These are phyloP conservation scores for Neotoma lepida DNA, from an alignment of 2,113 vertebrate species.

Conservation along the genomic window DNA sequence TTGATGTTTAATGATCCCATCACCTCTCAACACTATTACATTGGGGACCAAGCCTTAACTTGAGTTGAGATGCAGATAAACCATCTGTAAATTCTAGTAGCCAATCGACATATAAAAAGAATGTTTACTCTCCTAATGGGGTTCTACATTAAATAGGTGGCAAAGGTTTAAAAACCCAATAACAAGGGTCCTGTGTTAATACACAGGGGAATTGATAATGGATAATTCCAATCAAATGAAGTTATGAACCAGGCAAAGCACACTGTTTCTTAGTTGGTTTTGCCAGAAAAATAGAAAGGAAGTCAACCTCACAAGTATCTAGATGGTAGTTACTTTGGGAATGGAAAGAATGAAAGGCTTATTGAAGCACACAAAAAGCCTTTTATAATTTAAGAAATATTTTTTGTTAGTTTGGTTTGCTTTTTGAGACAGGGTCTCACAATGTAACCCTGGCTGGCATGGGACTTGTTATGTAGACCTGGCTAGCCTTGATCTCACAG, in stretches of 20 bases:
- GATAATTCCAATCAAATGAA: background rate
- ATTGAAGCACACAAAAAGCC: background rate
- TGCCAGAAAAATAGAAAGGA: background rate
- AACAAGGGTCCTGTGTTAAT: background rate
- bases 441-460: background rate
- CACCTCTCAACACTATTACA: background rate
- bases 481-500: background rate
- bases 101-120: background rate
- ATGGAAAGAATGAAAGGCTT: background rate
- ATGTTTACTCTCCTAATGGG: background rate
- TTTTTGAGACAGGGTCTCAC: background rate
- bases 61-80: background rate
- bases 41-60: background rate
- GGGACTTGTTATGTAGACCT: background rate
- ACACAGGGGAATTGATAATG: background rate
- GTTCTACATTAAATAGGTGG: background rate
- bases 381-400: background rate
- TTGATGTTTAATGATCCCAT: background rate
- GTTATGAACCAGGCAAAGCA: background rate
- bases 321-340: background rate
- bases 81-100: background rate
- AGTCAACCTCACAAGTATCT: background rate
- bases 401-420: background rate
- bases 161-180: constrained; percentile 3
- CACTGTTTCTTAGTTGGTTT: background rate